A percentile compares a stretch with the other conserved stretches of the same genome.
phyloP scores from a whole-genome alignment of 2,113 vertebrate genomes.

The Indicator indicator region DNA sequence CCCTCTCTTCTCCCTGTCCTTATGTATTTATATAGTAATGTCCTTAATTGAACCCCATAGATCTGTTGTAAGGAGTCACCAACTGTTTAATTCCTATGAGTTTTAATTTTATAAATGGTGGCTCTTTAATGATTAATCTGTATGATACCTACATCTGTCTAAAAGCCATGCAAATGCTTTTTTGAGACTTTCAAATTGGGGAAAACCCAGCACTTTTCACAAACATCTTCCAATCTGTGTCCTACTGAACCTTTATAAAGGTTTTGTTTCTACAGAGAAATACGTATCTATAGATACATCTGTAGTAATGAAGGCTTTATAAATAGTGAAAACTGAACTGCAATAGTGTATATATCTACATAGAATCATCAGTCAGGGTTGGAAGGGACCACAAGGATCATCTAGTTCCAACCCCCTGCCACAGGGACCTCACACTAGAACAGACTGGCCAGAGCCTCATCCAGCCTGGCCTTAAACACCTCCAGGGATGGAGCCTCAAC shows the following conservation, averaged over 20 bases:
- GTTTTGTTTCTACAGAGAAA: not conserved
- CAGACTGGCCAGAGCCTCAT: no score
- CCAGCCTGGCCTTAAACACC: no score
- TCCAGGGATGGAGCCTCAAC: no score
- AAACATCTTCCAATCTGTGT: not conserved
- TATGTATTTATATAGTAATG: not conserved
- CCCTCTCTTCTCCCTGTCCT: not conserved
- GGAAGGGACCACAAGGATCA: no score
- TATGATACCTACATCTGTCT: not conserved
- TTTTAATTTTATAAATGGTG: constrained; percentile 12
- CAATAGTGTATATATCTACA: not conserved
- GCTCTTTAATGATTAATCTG: not conserved
- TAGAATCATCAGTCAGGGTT: no score
- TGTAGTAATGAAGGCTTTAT: not conserved
- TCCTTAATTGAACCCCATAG: not conserved
- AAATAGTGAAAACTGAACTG: not conserved
- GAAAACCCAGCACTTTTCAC: rapidly evolving
- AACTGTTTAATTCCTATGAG: not conserved
- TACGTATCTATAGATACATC: not conserved
- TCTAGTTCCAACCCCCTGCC: no score
- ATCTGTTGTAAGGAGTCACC: not conserved
- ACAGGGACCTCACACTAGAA: no score
- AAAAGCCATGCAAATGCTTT: not conserved
- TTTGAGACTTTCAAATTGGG: not conserved
- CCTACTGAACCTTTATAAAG: not conserved